phyloP scores from a whole-genome alignment of 2,113 vertebrate species.

The Oceanodroma tethys region DNA sequence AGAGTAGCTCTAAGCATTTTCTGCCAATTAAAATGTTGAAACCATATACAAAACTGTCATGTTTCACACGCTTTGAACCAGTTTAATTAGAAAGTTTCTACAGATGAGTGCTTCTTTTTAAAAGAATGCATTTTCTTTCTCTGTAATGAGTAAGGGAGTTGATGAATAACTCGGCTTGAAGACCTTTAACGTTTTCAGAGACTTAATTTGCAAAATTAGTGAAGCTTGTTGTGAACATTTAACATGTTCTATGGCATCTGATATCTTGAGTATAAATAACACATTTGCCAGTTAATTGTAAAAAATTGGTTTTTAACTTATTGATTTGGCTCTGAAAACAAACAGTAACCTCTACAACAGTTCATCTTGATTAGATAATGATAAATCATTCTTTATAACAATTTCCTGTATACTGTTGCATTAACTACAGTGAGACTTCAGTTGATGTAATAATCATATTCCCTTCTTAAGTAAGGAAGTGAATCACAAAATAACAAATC shows the following conservation, averaged over 20 bases:
- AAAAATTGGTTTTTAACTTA: background rate
- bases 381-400: background rate
- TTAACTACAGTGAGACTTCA: background rate
- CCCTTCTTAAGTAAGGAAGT: background rate
- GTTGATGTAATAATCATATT: background rate
- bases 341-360: background rate
- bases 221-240: constrained; percentile 42
- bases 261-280: constrained; percentile 36
- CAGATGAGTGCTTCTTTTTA: constrained; percentile 65
- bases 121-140: constrained; percentile 63
- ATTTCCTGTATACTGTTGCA: background rate
- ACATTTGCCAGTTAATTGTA: background rate
- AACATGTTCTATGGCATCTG: background rate
- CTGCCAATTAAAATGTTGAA: constrained; percentile 73
- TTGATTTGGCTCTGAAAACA: background rate
- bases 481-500: background rate
- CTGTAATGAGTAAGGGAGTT: constrained; percentile 63
- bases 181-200: constrained; percentile 57
- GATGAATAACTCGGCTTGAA: constrained; percentile 63
- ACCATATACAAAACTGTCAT: constrained; percentile 36
- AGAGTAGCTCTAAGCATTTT: constrained; percentile 62
- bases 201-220: constrained; percentile 65
- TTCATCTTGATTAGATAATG: background rate
- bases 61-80: constrained; percentile 58
- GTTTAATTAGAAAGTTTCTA: constrained; percentile 74